These are phyloP conservation scores for Zingel zingel DNA, from an alignment of 2,113 vertebrate species.

Conservation along the genomic window DNA sequence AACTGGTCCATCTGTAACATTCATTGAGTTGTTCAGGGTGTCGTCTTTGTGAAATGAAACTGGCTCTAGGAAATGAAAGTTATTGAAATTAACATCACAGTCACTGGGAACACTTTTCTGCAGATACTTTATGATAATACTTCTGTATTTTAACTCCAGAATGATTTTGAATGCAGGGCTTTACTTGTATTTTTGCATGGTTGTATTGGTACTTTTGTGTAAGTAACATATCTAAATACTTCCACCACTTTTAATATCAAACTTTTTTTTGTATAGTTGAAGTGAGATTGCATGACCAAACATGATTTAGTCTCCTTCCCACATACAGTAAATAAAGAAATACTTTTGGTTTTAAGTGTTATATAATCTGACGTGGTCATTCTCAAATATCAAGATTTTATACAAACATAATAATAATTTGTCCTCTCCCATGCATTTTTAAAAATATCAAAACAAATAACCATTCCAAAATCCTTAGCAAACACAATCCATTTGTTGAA, in stretches of 20 bases:
- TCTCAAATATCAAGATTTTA: neutral
- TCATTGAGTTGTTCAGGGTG: neutral
- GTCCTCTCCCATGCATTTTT: neutral
- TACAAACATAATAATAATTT: neutral
- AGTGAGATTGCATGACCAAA: too few species aligned
- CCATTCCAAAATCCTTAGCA: too few species aligned
- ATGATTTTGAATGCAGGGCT: too few species aligned
- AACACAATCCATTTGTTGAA: neutral
- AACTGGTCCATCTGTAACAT: slow-evolving; percentile 13
- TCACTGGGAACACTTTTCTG: neutral
- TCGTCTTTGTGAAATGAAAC: slow-evolving; percentile 28
- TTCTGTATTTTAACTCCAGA: too few species aligned
- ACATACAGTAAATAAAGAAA: neutral
- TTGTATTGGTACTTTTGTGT: too few species aligned
- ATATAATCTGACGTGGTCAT: neutral
- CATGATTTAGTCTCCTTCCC: too few species aligned
- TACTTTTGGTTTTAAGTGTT: neutral
- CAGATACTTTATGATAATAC: neutral
- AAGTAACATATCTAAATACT: too few species aligned
- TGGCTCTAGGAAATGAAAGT: neutral
- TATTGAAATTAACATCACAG: neutral
- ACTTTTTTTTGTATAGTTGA: too few species aligned
- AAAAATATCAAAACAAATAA: neutral
- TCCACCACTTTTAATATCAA: too few species aligned
- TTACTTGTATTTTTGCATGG: too few species aligned